Evolutionary conservation across 1,140 invertebrate genomes (phyloP), one percentile per base, ranked within the genome.

Genomic region (Wiebesia pumilae): DNA sequence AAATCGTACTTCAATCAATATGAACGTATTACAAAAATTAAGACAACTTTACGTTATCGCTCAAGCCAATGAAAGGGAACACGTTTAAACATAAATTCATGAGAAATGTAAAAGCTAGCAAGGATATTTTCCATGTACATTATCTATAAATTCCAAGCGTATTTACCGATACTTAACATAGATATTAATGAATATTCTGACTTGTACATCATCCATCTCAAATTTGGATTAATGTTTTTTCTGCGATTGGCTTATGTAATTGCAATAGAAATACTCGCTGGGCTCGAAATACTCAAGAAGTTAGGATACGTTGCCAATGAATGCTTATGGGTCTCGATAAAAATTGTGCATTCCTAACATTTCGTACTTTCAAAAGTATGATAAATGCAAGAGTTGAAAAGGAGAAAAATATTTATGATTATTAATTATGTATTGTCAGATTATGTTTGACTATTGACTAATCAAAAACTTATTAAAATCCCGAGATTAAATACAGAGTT

Each of bases 241-340:
- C 47, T 47, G n/a, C 43, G 54, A 78, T 78, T 54, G 47, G n/a
- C n/a, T 78, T 54, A 78, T 47, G n/a, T 38, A 62, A 40, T 43
- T 21, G 65, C 38, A 62, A 62, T 16, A 54, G 10, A 9, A 54
- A 54, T 54, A 54, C 19, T 2, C 2, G 51, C 51, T 54, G 10
- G 51, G 6, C 51, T 16, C 19, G 14, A 16, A 2, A 54, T 54
- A 2, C 51, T n/a, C 51, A 54, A 54, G 51, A 54, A 54, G 10
- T 54, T 54, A 54, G 51, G 51, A 54, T 16, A 19, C 19, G 1
- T 2, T 54, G 19, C 51, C 51, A 54, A 62, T 27, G 27, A 62
- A 62, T 21, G 27, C 27, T 62, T 62, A 27, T 27, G 3, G 27
- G 2, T 62, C 27, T 62, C 14, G 24, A 27, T 62, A 14, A 62